A percentile compares a stretch with the other conserved stretches of the same genome.
phyloP scores from a whole-genome alignment of 2,113 vertebrate genomes.

The Dipodomys merriami region DNA sequence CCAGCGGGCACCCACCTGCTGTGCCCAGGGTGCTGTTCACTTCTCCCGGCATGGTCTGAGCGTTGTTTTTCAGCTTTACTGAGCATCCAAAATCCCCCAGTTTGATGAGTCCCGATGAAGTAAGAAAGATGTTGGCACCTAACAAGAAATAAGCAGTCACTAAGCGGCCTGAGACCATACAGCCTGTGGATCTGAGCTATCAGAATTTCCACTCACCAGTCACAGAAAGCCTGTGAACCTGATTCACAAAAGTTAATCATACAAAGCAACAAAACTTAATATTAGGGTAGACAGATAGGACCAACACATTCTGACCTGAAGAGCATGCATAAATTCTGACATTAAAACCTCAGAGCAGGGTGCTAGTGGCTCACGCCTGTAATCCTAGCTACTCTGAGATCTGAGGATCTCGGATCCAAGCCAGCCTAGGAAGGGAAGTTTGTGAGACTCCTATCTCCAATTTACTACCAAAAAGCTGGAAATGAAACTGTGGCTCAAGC shows the following conservation, averaged over 20 bases:
- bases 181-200: neutral
- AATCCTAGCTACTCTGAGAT: too few relatives aligned
- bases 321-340: neutral
- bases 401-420: too few relatives aligned
- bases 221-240: neutral
- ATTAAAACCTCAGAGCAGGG: neutral
- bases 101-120: slow-evolving; percentile 97
- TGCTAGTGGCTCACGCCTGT: too few relatives aligned
- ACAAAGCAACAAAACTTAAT: neutral
- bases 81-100: slow-evolving; percentile 99
- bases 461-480: too few relatives aligned
- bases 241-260: neutral
- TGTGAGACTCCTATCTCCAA: too few relatives aligned
- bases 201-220: neutral
- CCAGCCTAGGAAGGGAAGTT: too few relatives aligned
- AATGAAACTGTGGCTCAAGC: too few relatives aligned
- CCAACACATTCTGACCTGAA: neutral
- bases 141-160: slow-evolving; percentile 5
- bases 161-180: neutral
- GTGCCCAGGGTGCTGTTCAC: slow-evolving; percentile 99
- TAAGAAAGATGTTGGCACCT: slow-evolving; percentile 99
- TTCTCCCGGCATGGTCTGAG: slow-evolving; percentile 99
- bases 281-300: neutral
- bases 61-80: slow-evolving; percentile 98
- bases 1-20: slow-evolving; percentile 87